phyloP scores from a whole-genome alignment of 2,113 vertebrate genomes.

The Hippocampus mohnikei region DNA sequence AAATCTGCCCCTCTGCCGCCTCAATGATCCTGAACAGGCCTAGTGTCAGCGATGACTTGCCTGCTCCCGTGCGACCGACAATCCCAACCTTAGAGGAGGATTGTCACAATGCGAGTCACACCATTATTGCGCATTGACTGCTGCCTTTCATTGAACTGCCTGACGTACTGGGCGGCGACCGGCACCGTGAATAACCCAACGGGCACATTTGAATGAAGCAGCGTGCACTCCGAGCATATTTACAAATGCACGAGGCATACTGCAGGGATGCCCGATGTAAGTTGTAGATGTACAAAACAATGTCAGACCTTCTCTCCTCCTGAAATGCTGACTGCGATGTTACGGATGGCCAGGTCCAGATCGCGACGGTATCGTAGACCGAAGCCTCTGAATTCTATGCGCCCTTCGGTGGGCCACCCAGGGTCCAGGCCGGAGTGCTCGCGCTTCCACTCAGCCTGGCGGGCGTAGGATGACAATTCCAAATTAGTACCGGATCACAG shows the following conservation, averaged over 20 bases:
- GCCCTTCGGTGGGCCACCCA: conserved; percentile 81
- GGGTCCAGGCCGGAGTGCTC: conserved; percentile 59
- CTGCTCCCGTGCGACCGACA: conserved; percentile 91
- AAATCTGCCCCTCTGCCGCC: conserved; percentile 81
- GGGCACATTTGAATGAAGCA: no score
- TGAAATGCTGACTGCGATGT: conserved; percentile 78
- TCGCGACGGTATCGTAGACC: conserved; percentile 84
- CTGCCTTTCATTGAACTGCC: no score
- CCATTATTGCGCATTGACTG: no score
- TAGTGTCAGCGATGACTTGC: conserved; percentile 91
- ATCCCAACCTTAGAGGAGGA: conserved; percentile 81
- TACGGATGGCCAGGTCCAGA: conserved; percentile 83
- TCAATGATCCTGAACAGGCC: conserved; percentile 94
- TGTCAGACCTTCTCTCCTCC: conserved; percentile 88
- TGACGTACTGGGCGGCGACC: no score
- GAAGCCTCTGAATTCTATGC: conserved; percentile 80
- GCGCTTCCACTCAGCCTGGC: conserved; percentile 84
- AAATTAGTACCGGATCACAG: not conserved
- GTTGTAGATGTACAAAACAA: not conserved
- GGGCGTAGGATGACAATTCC: not conserved
- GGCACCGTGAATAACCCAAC: no score
- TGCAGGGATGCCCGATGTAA: not conserved
- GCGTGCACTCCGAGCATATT: no score
- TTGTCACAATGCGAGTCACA: not conserved
- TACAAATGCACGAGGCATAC: not conserved